phyloP scores from a whole-genome alignment of 2,113 vertebrate genomes.

The Beaufortia kweichowensis region DNA sequence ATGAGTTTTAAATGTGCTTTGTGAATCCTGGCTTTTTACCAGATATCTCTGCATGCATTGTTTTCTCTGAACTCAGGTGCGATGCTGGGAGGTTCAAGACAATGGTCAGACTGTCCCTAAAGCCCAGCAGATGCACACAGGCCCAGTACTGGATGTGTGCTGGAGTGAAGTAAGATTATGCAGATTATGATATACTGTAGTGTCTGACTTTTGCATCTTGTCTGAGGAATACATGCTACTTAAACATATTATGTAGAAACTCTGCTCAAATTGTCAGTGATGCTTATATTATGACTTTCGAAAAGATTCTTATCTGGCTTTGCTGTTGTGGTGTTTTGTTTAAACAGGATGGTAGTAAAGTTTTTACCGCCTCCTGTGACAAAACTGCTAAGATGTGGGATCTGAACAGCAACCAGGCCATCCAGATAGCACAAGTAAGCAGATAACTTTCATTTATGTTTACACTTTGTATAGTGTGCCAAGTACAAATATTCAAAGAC shows the following conservation, averaged over 20 bases:
- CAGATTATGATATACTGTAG: neutral
- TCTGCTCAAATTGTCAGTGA: neutral
- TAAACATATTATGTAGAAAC: no score
- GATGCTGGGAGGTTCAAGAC: constrained; percentile 99
- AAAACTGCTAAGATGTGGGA: constrained; percentile 99
- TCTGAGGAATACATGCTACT: no score
- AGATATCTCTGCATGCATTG: neutral
- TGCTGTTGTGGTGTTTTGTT: constrained; percentile 47
- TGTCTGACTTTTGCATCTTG: no score
- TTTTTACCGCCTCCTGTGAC: constrained; percentile 97
- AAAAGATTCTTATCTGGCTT: neutral
- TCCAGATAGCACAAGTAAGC: constrained; percentile 95
- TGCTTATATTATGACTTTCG: no score
- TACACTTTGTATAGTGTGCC: neutral
- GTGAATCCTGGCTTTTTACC: neutral
- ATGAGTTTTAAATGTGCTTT: neutral
- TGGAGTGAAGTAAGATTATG: constrained; percentile 90
- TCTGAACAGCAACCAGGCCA: constrained; percentile 96
- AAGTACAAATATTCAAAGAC: neutral
- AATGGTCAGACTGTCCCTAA: constrained; percentile 97
- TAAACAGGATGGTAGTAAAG: constrained; percentile 94
- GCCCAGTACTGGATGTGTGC: constrained; percentile 90
- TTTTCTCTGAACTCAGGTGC: constrained; percentile 75
- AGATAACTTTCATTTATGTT: neutral
- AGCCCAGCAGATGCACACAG: constrained; percentile 98